Conservation (phyloP, 2,797 vertebrate genomes). For the Scolopax bukidnonensis region DNA sequence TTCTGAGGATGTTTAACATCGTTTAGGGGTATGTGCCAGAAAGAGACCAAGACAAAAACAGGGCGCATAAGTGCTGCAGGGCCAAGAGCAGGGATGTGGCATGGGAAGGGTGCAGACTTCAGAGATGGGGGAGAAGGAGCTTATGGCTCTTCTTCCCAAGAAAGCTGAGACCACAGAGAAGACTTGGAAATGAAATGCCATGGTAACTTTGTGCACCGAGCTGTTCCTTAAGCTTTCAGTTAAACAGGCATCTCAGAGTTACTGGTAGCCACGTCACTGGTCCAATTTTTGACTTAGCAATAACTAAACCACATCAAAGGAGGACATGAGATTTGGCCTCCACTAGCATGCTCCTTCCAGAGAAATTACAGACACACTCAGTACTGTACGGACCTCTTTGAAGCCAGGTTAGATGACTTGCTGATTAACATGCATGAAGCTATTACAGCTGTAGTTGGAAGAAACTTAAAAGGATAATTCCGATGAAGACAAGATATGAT, state of each 20-base stretch:
- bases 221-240: neutral
- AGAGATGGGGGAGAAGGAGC: neutral
- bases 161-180: neutral
- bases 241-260: neutral
- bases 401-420: neutral
- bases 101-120: neutral
- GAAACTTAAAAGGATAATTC: neutral
- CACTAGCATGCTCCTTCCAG: neutral
- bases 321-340: fast-evolving
- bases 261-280: neutral
- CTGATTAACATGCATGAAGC: neutral
- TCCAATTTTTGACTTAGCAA: neutral
- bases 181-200: neutral
- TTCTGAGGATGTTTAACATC: neutral
- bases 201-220: neutral
- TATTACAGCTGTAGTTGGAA: neutral
- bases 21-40: neutral
- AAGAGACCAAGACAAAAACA: neutral
- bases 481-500: neutral
- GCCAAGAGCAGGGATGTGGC: neutral
- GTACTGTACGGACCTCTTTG: neutral
- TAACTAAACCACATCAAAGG: neutral
- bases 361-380: neutral
- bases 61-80: neutral
- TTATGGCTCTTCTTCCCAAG: neutral